These are phyloP conservation scores for Rutpela maculata DNA, from an alignment of 2,888 invertebrate species.

Conservation along the genomic window DNA sequence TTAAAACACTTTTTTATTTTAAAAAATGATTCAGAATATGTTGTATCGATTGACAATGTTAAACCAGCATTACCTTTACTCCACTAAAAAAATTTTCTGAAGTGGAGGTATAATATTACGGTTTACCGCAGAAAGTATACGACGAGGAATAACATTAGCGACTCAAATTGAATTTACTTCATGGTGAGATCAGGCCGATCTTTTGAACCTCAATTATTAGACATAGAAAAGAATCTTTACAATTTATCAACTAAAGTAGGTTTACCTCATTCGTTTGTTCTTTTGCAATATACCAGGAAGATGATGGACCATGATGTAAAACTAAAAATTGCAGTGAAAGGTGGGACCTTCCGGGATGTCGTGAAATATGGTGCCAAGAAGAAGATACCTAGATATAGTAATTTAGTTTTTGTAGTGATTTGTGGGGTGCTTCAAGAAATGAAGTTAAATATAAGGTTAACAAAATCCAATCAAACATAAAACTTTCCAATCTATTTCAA, in stretches of 20 bases:
- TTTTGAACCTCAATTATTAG: too few relatives aligned
- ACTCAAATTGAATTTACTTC: too few relatives aligned
- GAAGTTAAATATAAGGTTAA: constrained; percentile 90
- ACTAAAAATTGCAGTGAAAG: constrained; percentile 78
- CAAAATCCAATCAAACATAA: constrained; percentile 91
- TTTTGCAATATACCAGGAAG: constrained; percentile 86
- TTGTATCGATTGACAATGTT: too few relatives aligned
- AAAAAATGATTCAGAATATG: too few relatives aligned
- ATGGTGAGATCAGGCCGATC: too few relatives aligned
- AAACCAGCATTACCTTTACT: too few relatives aligned
- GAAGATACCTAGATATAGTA: constrained; percentile 92
- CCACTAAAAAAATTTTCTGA: too few relatives aligned
- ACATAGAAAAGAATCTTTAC: constrained; percentile 73
- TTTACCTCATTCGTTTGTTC: constrained; percentile 86
- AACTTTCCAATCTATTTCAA: constrained; percentile 92
- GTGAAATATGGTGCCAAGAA: constrained; percentile 95
- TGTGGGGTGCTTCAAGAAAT: constrained; percentile 93
- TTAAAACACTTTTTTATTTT: too few relatives aligned
- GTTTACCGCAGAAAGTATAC: too few relatives aligned
- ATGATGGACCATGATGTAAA: constrained; percentile 87
- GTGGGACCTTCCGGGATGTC: constrained; percentile 90
- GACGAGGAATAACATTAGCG: too few relatives aligned
- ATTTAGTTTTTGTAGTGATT: constrained; percentile 88
- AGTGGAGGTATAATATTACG: too few relatives aligned
- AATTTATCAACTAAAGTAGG: constrained; percentile 87